A percentile compares a stretch with the other conserved stretches of the same genome.
Evolutionary conservation across 2,113 vertebrate genomes (phyloP).

Genomic region (Colinus virginianus): DNA sequence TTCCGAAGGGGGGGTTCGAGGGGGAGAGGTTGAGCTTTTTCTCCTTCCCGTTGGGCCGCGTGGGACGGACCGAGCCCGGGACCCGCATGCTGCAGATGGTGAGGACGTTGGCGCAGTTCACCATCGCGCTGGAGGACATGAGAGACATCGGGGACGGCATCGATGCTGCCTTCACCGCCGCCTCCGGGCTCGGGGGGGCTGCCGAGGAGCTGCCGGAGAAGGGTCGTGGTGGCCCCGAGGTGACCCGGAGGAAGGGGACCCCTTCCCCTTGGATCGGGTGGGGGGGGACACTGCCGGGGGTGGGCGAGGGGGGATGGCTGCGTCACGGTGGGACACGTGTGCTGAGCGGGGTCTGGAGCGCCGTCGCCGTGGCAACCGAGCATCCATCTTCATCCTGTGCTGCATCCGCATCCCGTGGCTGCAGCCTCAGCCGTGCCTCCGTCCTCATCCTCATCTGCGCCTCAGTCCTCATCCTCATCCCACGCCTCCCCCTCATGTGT

Average conservation of each 20-base stretch:
- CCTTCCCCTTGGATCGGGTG: neutral
- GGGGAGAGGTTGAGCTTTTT: neutral
- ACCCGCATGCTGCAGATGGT: constrained; percentile 97
- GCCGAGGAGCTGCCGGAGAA: constrained; percentile 64
- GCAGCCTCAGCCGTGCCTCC: too few relatives aligned
- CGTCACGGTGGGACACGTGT: neutral
- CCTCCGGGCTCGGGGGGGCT: constrained; percentile 33
- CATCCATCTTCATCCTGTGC: constrained; percentile 5
- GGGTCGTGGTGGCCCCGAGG: constrained; percentile 77
- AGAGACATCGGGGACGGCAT: constrained; percentile 87
- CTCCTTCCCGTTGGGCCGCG: constrained; percentile 14
- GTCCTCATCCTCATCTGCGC: too few relatives aligned
- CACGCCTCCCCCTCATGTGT: too few relatives aligned
- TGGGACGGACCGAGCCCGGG: constrained; percentile 49
- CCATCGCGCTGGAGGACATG: constrained; percentile 98
- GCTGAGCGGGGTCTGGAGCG: neutral
- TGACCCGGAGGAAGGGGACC: constrained; percentile 42
- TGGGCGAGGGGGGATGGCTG: neutral
- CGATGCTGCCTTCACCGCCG: constrained; percentile 75
- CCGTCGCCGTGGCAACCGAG: constrained; percentile 33
- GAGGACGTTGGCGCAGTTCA: constrained; percentile 96
- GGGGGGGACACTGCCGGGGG: neutral
- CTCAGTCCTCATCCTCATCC: too few relatives aligned
- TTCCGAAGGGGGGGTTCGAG: neutral
- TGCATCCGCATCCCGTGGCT: neutral